Evolutionary conservation across 2,888 invertebrate species (phyloP), one percentile per base, ranked within the genome.

Genomic region (Homarus gammarus): DNA sequence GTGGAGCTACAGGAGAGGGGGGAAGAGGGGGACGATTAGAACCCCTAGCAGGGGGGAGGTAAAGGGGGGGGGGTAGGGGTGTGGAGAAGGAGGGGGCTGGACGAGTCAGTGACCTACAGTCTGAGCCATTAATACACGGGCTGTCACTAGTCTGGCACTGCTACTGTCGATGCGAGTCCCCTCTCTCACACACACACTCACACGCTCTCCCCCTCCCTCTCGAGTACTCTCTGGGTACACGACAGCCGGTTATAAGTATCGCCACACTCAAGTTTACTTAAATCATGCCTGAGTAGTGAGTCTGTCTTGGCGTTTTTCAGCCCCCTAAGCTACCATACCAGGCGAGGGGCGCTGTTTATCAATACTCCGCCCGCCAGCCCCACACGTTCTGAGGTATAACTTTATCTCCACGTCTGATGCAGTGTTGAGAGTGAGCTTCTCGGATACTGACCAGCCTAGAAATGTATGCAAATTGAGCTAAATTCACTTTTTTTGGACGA

Each of bases 131-230:
- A 73, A 40, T 73, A 73, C 73, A 31, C 31, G 31, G 36, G 6
- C 36, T 31, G 70, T 31, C 70, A 38, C 70, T 40, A 38, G 73
- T 38, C 73, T 73, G 38, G 18, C 73, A 73, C 38, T 72, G 33
- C n/a, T 27, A 40, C 73, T 18, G 27, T 27, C 18, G 6, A 68
- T 22, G 22, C 6, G 31, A 68, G 68, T 68, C 44, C 18, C 33
- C 70, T 27, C 70, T 22, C n/a, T 64, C 81, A 27, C n/a, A n/a
- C n/a, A n/a, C 79, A n/a, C 79, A 22, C n/a, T 64, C 81, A 27
- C n/a, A n/a, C n/a, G n/a, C 79, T n/a, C 79, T 64, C 40, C 38
- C 51, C 36, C 27, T 38, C 33, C n/a, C 56, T 38, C 73, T 72
- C 22, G 31, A 10, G 22, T n/a, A 31, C 18, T 15, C 27, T 31